These are phyloP conservation scores for Echiichthys vipera DNA, from an alignment of 2,797 vertebrate genomes.

Conservation along the genomic window DNA sequence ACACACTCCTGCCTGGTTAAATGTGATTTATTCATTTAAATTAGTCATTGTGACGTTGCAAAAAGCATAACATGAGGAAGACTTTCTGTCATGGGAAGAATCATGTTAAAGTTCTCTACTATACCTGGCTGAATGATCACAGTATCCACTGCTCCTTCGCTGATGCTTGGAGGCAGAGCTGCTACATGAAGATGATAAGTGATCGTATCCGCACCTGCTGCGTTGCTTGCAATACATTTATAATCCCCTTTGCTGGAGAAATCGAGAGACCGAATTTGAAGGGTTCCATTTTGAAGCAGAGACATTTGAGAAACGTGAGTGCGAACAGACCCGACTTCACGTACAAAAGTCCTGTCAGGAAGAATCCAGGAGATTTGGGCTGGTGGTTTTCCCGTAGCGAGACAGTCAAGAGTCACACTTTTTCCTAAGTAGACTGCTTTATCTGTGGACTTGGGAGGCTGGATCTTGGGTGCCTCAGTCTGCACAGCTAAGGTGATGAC, in stretches of 20 bases:
- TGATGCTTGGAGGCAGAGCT: constrained; percentile 84
- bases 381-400: constrained; percentile 82
- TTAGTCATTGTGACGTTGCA: not conserved
- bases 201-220: constrained; percentile 86
- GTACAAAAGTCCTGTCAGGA: constrained; percentile 83
- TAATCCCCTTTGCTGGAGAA: constrained; percentile 87
- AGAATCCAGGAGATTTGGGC: constrained; percentile 88
- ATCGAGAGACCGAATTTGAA: constrained; percentile 79
- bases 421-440: constrained; percentile 81
- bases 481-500: constrained; percentile 83
- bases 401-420: constrained; percentile 77
- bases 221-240: constrained; percentile 88
- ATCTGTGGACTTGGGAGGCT: constrained; percentile 65
- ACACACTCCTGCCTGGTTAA: constrained; percentile 74
- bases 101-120: not conserved
- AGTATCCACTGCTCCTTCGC: constrained; percentile 73
- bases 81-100: not conserved
- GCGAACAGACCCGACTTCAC: constrained; percentile 64
- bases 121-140: constrained; percentile 76
- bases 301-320: constrained; percentile 60
- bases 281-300: constrained; percentile 84
- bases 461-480: constrained; percentile 83
- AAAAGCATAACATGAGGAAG: not conserved
- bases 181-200: constrained; percentile 84
- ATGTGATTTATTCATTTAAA: constrained; percentile 17